Conservation (phyloP, 1,140 invertebrate species). For the Campodea augens region DNA sequence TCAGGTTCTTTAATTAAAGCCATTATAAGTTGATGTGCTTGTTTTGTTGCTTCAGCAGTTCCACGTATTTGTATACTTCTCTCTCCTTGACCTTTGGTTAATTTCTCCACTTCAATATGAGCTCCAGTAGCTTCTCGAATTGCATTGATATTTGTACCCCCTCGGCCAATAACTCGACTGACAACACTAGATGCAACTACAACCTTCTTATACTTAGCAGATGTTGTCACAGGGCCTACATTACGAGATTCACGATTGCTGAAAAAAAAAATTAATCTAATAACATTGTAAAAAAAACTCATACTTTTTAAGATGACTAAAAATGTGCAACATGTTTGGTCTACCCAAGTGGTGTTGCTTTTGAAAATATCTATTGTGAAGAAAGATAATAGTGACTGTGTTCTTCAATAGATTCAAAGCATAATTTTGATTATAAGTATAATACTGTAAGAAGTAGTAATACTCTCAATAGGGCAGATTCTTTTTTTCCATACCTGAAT, state of each 20-base stretch:
- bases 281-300: no score
- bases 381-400: no score
- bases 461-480: no score
- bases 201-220: constrained; percentile 51
- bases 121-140: constrained; percentile 85
- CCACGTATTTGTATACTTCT: constrained; percentile 87
- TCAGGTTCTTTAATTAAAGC: constrained; percentile 82
- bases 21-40: constrained; percentile 68
- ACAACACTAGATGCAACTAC: constrained; percentile 84
- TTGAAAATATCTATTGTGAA: no score
- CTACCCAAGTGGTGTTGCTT: no score
- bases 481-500: no score
- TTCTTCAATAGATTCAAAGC: no score
- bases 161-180: constrained; percentile 84
- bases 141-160: constrained; percentile 91
- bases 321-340: no score
- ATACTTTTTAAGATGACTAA: no score
- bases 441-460: no score
- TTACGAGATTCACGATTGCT: not conserved
- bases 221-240: constrained; percentile 12
- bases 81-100: constrained; percentile 82
- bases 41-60: constrained; percentile 70
- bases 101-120: constrained; percentile 94
- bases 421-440: no score
- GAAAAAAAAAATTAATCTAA: not conserved